Evolutionary conservation across 1,140 invertebrate species (phyloP).

Genomic region (Macrocentrus cingulum): DNA sequence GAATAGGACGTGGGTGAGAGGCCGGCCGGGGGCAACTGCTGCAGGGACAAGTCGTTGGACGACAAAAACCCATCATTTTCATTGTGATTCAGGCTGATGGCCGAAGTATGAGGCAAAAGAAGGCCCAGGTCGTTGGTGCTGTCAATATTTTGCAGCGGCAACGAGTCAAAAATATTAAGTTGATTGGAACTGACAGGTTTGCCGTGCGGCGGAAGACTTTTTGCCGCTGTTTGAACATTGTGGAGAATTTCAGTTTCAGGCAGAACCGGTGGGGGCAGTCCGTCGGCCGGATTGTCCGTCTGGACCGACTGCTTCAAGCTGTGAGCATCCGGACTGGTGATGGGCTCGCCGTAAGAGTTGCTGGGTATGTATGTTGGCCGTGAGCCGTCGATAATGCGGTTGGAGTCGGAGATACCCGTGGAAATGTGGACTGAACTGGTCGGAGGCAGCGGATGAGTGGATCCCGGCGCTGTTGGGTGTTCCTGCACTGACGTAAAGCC

Average conservation of each 20-base stretch:
- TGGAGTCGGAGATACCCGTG: neutral
- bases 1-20: neutral
- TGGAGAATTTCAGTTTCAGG: constrained; percentile 51
- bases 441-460: constrained; percentile 23
- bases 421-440: constrained; percentile 5
- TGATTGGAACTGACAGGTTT: constrained; percentile 11
- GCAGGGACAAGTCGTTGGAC: neutral
- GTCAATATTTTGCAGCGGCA: constrained; percentile 32
- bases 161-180: constrained; percentile 29
- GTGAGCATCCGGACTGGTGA: constrained; percentile 51
- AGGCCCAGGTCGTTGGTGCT: constrained; percentile 28
- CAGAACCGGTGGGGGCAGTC: constrained; percentile 55
- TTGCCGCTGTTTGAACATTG: constrained; percentile 38
- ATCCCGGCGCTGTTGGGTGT: constrained; percentile 27
- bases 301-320: constrained; percentile 46
- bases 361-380: constrained; percentile 42
- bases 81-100: neutral
- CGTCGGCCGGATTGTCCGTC: constrained; percentile 38
- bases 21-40: neutral
- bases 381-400: constrained; percentile 15
- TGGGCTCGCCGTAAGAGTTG: constrained; percentile 53
- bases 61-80: neutral
- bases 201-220: neutral
- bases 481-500: constrained; percentile 58
- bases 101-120: constrained; percentile 7